phyloP scores from a whole-genome alignment of 1,140 invertebrate species.

The Drosophila pseudoobscura region DNA sequence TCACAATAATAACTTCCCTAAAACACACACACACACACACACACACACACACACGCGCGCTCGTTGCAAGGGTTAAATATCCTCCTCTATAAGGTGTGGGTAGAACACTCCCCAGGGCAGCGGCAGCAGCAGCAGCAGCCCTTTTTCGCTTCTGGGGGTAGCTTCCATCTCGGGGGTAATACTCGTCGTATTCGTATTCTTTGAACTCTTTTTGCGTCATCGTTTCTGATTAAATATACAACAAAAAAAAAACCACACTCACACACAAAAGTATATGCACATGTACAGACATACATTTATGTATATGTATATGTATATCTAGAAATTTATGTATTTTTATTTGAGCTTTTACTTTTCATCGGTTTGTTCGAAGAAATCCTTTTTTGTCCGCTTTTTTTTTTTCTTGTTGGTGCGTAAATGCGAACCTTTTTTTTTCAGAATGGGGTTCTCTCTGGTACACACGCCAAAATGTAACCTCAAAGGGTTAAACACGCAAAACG shows the following conservation, averaged over 20 bases:
- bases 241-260: constrained; percentile 41
- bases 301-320: constrained; percentile 22
- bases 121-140: constrained; percentile 22
- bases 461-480: constrained; percentile 80
- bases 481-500: constrained; percentile 81
- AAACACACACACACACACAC: constrained; percentile 35
- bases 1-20: constrained; percentile 53
- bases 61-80: constrained; percentile 46
- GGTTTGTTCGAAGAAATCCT: constrained; percentile 69
- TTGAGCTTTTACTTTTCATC: constrained; percentile 76
- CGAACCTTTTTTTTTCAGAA: constrained; percentile 58
- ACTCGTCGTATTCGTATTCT: constrained; percentile 34
- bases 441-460: constrained; percentile 54
- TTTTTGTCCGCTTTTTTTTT: constrained; percentile 63
- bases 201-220: constrained; percentile 76
- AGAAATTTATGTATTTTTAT: constrained; percentile 63
- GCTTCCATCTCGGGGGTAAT: constrained; percentile 50
- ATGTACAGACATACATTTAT: constrained; percentile 3
- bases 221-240: constrained; percentile 74
- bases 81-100: constrained; percentile 28
- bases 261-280: constrained; percentile 8
- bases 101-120: constrained; percentile 20
- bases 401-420: constrained; percentile 65
- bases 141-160: constrained; percentile 36
- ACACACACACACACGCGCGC: constrained; percentile 26